Base-by-base conservation (phyloP, 2,113 vertebrate genomes). In the Tragelaphus strepsiceros region DNA sequence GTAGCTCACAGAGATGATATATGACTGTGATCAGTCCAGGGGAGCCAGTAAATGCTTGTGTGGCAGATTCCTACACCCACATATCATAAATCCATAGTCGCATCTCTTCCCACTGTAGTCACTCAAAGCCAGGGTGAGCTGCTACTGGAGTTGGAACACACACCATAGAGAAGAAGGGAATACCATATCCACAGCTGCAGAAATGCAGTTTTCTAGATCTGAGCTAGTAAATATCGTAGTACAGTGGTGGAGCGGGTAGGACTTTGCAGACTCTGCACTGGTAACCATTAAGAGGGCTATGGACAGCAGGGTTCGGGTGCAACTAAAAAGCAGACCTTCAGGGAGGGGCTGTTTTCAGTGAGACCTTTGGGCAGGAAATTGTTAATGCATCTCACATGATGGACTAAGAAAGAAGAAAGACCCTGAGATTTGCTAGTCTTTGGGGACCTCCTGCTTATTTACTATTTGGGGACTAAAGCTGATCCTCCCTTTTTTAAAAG, bases 371-470 rank as follows among this genome's bases (percentile, higher is more conserved):
- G 28, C 14, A 49, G 74, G 80, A 21, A 93, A 61, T 28, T 3
- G 0, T 21, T 46, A 95, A 78, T 49, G 24, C 84, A 61, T 90
- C 49, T 78, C 35, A 61, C 51, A 54, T 46, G 17, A 94, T 78
- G 4, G 21, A 46, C 74, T 74, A 71, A 92, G 82, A n/a, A 82
- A 88, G 86, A 91, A 94, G 22, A 81, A 67, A 89, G 58, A 67
- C n/a, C 54, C 39, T 96, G 88, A 85, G 39, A 78, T 88, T 54
- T 88, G 85, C 74, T 98, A 15, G 46, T 78, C 49, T 88, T 58
- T 88, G 6, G 77, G 46, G n/a, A 80, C 22, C 22, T 86, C 83
- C n/a, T 95, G 1, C 58, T 88, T 93, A 32, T 88, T 96, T 97
- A 59, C 74, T 93, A 54, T 80, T 88, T 93, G 71, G 56, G 13